Percentiles rank a stretch among this genome's conserved stretches.
Conservation (phyloP, 1,140 invertebrate genomes). For the Ceratina australensis region DNA sequence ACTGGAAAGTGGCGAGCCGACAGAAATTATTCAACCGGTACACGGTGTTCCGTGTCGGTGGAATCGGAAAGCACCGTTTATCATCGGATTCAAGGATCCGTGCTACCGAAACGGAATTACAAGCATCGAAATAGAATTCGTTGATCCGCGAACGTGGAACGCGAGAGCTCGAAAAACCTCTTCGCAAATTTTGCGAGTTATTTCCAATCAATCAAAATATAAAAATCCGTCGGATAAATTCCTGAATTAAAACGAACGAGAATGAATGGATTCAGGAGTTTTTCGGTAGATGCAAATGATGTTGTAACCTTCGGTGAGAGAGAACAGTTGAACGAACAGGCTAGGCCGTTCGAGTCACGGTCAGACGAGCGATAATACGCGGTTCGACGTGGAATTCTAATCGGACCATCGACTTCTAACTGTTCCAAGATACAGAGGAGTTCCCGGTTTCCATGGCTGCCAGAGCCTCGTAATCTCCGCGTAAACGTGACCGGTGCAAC, state of each 20-base stretch:
- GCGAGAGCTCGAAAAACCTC: too few species aligned
- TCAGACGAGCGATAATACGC: conserved; percentile 7
- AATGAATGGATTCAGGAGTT: too few species aligned
- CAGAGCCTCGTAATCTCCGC: conserved; percentile 33
- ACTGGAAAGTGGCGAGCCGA: not conserved
- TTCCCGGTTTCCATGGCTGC: not conserved
- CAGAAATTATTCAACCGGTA: not conserved
- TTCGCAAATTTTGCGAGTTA: too few species aligned
- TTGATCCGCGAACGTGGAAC: too few species aligned
- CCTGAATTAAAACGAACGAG: too few species aligned
- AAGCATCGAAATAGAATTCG: too few species aligned
- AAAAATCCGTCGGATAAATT: too few species aligned
- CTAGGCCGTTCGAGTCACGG: conserved; percentile 12
- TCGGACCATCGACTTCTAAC: conserved; percentile 42
- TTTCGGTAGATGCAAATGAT: too few species aligned
- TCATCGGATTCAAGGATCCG: not conserved
- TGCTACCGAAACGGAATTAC: not conserved
- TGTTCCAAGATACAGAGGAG: conserved; percentile 11
- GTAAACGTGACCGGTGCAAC: conserved; percentile 48
- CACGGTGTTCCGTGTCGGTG: not conserved
- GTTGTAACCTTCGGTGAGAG: not conserved
- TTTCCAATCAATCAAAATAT: too few species aligned
- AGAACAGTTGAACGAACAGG: not conserved
- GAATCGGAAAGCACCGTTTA: not conserved
- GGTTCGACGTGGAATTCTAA: conserved; percentile 19